Conservation (phyloP, 2,113 vertebrate genomes). For the Pica pica region DNA sequence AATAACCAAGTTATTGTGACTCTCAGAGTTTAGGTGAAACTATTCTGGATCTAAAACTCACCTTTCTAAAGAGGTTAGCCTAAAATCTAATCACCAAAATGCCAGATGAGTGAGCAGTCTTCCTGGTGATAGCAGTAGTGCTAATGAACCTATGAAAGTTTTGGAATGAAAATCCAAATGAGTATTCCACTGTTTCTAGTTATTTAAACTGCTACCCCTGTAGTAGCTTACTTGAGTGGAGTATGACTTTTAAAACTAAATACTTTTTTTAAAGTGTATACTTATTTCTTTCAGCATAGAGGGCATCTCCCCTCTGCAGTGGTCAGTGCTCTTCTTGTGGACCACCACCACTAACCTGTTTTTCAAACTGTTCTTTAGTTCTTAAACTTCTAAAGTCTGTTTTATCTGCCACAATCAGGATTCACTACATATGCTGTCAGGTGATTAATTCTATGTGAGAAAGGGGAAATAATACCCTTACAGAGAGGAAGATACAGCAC, state of each 20-base stretch:
- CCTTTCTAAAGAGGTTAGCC: background rate
- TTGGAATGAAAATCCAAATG: background rate
- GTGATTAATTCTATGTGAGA: background rate
- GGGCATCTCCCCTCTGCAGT: fast-evolving
- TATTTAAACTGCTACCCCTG: background rate
- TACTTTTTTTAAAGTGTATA: background rate
- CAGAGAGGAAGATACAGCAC: background rate
- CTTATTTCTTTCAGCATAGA: background rate
- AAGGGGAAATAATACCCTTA: background rate
- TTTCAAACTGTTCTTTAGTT: background rate
- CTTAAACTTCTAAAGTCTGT: background rate
- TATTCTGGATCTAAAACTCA: background rate
- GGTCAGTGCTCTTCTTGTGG: background rate
- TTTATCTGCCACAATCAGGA: background rate
- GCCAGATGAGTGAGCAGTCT: background rate
- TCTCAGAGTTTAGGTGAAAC: background rate
- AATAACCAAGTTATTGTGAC: background rate
- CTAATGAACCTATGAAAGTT: background rate
- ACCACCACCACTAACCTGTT: background rate
- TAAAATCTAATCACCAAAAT: background rate
- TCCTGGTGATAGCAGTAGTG: background rate
- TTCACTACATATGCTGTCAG: background rate
- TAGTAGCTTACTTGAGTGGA: background rate
- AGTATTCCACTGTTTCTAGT: background rate
- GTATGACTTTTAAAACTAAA: background rate